Percentiles rank a stretch among this genome's conserved stretches.
These are phyloP conservation scores for Drosophila borborema DNA, from an alignment of 2,888 invertebrate species.

Conservation along the genomic window DNA sequence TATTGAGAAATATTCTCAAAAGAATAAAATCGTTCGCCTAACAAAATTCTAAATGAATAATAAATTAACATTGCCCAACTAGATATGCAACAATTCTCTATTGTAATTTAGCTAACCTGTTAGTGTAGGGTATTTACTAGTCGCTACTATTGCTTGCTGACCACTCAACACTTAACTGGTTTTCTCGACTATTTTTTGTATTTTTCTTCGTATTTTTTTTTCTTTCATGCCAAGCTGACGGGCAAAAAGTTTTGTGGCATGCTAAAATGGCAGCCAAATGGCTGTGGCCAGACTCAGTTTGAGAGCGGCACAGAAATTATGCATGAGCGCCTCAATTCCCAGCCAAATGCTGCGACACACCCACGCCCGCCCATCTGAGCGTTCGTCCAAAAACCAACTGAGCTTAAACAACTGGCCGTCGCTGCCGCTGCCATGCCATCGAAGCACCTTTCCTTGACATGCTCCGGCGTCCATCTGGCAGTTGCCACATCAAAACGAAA, in stretches of 20 bases:
- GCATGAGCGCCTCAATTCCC: slow-evolving; percentile 67
- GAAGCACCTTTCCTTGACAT: slow-evolving; percentile 39
- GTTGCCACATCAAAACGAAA: slow-evolving; percentile 45
- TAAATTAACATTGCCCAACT: background rate
- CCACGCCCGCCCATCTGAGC: background rate
- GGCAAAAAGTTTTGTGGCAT: slow-evolving; percentile 54
- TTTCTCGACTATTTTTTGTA: slow-evolving; percentile 3
- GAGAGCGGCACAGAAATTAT: slow-evolving; percentile 55
- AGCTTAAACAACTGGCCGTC: background rate
- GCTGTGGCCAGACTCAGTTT: slow-evolving; percentile 45
- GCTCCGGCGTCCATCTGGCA: slow-evolving; percentile 8
- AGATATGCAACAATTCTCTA: background rate
- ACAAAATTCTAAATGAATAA: background rate
- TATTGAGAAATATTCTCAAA: too few relatives aligned
- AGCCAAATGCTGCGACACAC: slow-evolving; percentile 41
- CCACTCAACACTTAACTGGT: slow-evolving; percentile 2
- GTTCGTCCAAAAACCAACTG: background rate
- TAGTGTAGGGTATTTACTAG: background rate
- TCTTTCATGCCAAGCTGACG: slow-evolving; percentile 18
- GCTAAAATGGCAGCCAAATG: slow-evolving; percentile 56
- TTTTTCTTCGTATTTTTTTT: background rate
- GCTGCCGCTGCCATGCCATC: slow-evolving; percentile 36
- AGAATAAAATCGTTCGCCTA: too few relatives aligned
- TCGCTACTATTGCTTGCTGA: background rate
- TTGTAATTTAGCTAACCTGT: too few relatives aligned